phyloP scores from a whole-genome alignment of 2,888 invertebrate species.

The Stratiomys singularior region DNA sequence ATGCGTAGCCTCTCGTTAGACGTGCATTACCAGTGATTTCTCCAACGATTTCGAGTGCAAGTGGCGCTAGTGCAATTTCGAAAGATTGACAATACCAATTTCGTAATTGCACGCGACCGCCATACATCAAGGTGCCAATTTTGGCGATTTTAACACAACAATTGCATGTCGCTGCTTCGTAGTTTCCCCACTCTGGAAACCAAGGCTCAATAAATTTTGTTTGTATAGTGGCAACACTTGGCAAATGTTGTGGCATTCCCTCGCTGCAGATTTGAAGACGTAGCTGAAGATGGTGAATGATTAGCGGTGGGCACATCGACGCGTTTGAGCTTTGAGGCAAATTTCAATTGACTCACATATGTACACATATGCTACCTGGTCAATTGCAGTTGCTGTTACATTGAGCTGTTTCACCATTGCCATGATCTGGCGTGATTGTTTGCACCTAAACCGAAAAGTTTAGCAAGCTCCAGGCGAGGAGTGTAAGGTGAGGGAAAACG shows the following conservation, averaged over 20 bases:
- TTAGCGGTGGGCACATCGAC: constrained; percentile 27
- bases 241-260: not conserved
- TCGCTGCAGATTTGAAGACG: not conserved
- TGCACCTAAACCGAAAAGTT: constrained; percentile 17
- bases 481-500: not conserved
- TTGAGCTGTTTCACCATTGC: constrained; percentile 24
- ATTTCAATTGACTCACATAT: constrained; percentile 34
- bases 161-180: not conserved
- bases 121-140: constrained; percentile 1
- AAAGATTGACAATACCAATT: constrained; percentile 13
- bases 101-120: constrained; percentile 18
- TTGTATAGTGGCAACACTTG: not conserved
- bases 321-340: not conserved
- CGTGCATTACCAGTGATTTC: constrained; percentile 21
- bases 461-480: not conserved
- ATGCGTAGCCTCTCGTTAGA: not conserved
- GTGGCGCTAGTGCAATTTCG: constrained; percentile 21
- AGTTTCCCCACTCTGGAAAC: not conserved
- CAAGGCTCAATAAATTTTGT: not conserved
- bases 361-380: constrained; percentile 8
- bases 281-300: constrained; percentile 7
- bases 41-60: constrained; percentile 10
- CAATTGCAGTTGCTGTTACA: constrained; percentile 31
- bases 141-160: not conserved
- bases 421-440: not conserved